phyloP scores from a whole-genome alignment of 2,888 invertebrate species.

The Pristionchus mayeri region DNA sequence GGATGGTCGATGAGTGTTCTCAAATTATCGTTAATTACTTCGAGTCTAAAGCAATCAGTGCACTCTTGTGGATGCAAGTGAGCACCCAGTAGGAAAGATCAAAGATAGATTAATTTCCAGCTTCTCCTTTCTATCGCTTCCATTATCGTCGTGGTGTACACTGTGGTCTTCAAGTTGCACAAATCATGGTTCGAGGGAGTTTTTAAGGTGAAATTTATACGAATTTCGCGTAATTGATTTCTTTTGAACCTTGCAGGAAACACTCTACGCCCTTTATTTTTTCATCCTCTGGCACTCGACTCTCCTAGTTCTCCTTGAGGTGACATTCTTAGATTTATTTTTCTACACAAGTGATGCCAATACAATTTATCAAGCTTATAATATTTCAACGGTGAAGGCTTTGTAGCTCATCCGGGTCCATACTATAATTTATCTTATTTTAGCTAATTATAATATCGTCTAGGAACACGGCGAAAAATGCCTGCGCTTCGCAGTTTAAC shows the following conservation, averaged over 20 bases:
- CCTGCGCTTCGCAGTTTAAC: neutral
- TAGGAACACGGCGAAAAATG: neutral
- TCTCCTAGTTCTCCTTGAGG: neutral
- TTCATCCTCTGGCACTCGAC: neutral
- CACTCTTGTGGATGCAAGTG: too few species aligned
- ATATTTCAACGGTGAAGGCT: too few species aligned
- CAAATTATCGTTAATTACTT: too few species aligned
- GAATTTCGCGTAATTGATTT: neutral
- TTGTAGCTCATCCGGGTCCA: too few species aligned
- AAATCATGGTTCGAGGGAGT: slow-evolving; percentile 17
- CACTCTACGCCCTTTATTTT: neutral
- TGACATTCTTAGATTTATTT: neutral
- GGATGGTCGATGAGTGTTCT: too few species aligned
- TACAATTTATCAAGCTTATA: too few species aligned
- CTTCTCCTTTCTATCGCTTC: neutral
- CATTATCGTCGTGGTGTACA: neutral
- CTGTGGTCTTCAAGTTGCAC: neutral
- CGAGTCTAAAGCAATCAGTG: too few species aligned
- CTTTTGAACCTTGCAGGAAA: neutral
- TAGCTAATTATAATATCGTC: neutral
- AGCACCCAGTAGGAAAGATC: too few species aligned
- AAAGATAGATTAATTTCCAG: neutral
- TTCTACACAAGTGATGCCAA: too few species aligned
- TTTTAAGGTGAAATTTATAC: neutral
- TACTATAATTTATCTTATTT: neutral